phyloP scores from a whole-genome alignment of 2,797 vertebrate genomes.

The Cephalopachus bancanus region DNA sequence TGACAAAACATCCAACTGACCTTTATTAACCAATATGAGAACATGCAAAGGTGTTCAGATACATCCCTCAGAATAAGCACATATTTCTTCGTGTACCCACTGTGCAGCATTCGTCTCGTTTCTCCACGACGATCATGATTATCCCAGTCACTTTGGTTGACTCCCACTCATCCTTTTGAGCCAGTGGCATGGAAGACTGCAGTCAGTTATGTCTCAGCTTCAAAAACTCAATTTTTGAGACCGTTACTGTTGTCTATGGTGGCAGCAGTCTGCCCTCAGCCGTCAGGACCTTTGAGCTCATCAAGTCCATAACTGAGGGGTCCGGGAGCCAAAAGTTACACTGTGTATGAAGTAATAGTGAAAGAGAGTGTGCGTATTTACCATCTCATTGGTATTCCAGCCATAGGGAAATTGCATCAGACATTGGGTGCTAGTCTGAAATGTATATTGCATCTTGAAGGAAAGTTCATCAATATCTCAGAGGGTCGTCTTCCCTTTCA shows the following conservation, averaged over 20 bases:
- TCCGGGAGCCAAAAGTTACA: background rate
- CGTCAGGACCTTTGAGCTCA: background rate
- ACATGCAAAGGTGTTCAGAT: background rate
- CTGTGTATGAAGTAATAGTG: background rate
- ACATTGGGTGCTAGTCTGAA: background rate
- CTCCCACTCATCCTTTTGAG: background rate
- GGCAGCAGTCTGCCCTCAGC: background rate
- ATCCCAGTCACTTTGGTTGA: background rate
- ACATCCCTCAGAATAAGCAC: background rate
- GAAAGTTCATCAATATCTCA: background rate
- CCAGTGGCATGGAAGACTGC: background rate
- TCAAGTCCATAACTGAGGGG: background rate
- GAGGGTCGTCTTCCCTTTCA: background rate
- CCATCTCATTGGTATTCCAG: background rate
- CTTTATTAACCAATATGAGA: background rate
- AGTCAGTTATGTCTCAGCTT: background rate
- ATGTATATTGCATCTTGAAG: background rate
- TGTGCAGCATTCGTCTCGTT: background rate
- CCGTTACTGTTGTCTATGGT: background rate
- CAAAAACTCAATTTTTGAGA: conserved; percentile 7
- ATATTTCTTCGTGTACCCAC: background rate
- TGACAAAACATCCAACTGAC: too few species aligned
- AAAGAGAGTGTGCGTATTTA: background rate
- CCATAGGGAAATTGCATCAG: background rate
- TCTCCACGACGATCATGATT: background rate